phyloP scores from a whole-genome alignment of 1,140 invertebrate species.

The Lutraria rhynchaena region DNA sequence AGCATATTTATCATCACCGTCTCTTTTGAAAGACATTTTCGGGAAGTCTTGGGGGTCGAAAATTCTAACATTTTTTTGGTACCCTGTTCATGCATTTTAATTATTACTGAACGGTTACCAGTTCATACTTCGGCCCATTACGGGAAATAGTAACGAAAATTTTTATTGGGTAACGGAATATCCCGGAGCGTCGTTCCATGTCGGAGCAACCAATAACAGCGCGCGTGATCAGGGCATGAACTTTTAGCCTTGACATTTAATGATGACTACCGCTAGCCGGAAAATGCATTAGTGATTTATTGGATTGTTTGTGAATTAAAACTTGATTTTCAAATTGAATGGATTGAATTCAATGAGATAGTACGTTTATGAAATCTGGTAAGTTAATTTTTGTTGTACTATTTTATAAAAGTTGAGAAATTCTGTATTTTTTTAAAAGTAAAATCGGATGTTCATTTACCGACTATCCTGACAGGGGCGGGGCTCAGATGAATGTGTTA shows the following conservation, averaged over 20 bases:
- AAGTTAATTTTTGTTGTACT: neutral
- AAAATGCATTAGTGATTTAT: neutral
- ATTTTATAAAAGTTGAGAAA: too few species aligned
- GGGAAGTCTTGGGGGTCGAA: too few species aligned
- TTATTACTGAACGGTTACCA: too few species aligned
- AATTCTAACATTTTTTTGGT: too few species aligned
- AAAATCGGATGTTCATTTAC: neutral
- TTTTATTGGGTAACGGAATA: constrained; percentile 3
- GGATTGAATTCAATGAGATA: neutral
- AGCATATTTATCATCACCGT: constrained; percentile 35
- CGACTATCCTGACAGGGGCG: neutral
- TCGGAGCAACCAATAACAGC: constrained; percentile 22
- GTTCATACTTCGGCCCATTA: too few species aligned
- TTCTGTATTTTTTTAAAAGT: neutral
- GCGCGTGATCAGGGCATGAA: constrained; percentile 32
- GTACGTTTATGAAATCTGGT: neutral
- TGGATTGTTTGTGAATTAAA: neutral
- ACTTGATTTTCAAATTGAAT: neutral
- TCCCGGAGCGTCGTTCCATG: neutral
- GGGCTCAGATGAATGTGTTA: neutral
- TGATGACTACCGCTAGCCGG: constrained; percentile 12
- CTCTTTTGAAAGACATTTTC: constrained; percentile 45
- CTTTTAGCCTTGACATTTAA: constrained; percentile 33
- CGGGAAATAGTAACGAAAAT: too few species aligned
- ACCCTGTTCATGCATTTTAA: too few species aligned